Evolutionary conservation across 2,888 invertebrate genomes (phyloP).

Genomic region (Zonitis immaculata): DNA sequence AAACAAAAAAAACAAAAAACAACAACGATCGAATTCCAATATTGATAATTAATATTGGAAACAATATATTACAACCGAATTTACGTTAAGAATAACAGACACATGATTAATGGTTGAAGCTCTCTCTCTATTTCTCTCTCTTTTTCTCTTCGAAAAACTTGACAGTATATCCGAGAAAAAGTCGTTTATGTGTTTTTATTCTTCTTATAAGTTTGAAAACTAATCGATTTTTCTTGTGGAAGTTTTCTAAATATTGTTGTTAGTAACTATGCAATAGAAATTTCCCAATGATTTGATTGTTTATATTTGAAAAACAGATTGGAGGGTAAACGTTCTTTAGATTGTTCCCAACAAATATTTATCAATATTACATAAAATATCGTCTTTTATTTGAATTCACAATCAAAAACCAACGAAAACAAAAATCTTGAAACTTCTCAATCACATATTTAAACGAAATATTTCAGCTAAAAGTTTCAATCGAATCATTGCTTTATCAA

Average conservation of each 20-base stretch:
- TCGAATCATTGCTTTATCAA: no score
- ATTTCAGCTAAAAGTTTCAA: no score
- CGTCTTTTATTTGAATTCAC: no score
- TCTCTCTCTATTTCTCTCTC: no score
- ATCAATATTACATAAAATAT: neutral
- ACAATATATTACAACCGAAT: neutral
- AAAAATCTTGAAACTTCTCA: no score
- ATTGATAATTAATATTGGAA: neutral
- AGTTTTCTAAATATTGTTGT: neutral
- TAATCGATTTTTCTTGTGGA: neutral
- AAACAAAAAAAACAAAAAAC: neutral
- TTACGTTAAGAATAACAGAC: neutral
- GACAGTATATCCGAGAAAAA: slow-evolving; percentile 1
- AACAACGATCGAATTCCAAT: neutral
- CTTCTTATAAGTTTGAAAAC: neutral
- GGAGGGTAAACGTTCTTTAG: neutral
- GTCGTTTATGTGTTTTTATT: neutral
- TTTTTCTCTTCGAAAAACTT: no score
- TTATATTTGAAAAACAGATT: neutral
- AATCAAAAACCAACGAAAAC: no score
- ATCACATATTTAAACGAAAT: no score
- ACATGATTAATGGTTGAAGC: neutral
- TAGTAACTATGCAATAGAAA: neutral
- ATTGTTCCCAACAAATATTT: neutral
- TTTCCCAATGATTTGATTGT: neutral